Conservation (phyloP, 2,113 vertebrate genomes). For the Amazona guildingii region DNA sequence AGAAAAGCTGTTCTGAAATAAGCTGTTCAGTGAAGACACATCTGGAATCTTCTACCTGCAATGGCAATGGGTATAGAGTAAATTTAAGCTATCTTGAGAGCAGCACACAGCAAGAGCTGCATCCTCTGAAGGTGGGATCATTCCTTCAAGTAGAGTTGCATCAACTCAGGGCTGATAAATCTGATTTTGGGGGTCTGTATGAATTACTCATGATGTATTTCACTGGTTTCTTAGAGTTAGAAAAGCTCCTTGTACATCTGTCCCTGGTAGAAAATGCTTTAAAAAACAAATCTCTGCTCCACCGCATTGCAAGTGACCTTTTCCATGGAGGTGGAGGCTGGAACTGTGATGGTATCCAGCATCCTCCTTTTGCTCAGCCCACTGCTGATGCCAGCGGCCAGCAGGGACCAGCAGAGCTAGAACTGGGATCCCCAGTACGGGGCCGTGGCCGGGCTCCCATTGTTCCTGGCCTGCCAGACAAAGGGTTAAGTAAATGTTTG, state of each 20-base stretch:
- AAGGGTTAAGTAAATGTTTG: conserved; percentile 89
- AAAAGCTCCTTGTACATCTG: not conserved
- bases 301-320: not conserved
- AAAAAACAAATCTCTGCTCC: not conserved
- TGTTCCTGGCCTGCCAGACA: conserved; percentile 81
- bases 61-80: not conserved
- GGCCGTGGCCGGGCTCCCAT: conserved; percentile 67
- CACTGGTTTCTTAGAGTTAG: not conserved
- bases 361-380: not conserved
- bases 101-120: not conserved
- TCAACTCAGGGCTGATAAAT: not conserved
- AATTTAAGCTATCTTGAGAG: not conserved
- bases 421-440: not conserved
- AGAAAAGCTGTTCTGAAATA: not conserved
- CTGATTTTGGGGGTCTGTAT: not conserved
- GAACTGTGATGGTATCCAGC: not conserved
- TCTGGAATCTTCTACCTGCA: not conserved
- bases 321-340: not conserved
- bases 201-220: not conserved
- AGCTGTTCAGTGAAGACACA: not conserved
- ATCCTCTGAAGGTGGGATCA: not conserved
- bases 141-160: not conserved
- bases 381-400: accelerated
- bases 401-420: not conserved
- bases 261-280: not conserved